Base-by-base conservation (phyloP, 2,113 vertebrate genomes). In the Dromaius novaehollandiae region DNA sequence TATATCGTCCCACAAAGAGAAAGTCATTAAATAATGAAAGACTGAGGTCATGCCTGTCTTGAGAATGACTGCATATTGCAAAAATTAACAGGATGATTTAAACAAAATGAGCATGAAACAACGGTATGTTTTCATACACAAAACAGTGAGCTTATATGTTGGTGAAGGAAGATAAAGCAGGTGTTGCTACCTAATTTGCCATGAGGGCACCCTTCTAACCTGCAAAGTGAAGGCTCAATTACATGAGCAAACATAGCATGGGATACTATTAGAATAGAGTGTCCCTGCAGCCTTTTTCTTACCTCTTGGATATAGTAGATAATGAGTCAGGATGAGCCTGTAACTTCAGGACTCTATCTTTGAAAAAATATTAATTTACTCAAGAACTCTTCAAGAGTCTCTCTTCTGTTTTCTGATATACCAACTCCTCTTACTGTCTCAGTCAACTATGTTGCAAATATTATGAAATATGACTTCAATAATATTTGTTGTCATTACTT, bases 31-130 rank as follows among this genome's bases (percentile, higher is more conserved):
- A 86, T 91, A 87, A 88, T 36, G 87, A 65, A 90, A 71, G 65
- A 71, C 68, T 95, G 96, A 97, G 91, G 55, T 97, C 91, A 97
- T 89, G 63, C 68, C 26, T 9, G 1, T 84, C 71, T 89, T 91
- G 38, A 85, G 80, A 89, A 92, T 95, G 94, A 97, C 83, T 86
- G n/a, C 70, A 83, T 32, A 46, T 24, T 75, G 68, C 78, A 96
- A 96, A 88, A 86, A 95, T 89, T 71, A 94, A 64, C 25, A 69
- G 50, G 60, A 70, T 66, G 48, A 86, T 84, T 82, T 90, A 78
- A 94, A 42, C 66, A 89, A 95, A 96, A 73, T 46, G 44, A 90
- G 34, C 58, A 40, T 21, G 63, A 94, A 96, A 50, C 66, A 73
- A 30, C 32, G 44, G 17, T 63, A 1, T 55, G 56, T 83, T 91